Conservation (phyloP, 30 jellyfish, hydroid and myxozoan genomes). For the Chironex yamaguchii region DNA sequence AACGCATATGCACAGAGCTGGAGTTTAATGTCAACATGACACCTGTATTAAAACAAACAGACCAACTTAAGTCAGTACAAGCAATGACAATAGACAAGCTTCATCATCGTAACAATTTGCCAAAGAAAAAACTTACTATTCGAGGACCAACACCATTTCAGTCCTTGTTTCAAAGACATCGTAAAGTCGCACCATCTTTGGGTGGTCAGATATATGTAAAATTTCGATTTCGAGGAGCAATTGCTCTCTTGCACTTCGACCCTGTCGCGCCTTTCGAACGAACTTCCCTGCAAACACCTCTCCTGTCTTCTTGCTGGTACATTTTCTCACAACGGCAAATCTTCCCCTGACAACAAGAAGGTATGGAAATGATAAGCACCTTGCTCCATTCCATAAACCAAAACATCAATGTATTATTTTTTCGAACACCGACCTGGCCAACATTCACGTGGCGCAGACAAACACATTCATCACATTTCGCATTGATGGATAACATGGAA, state of each 20-base stretch:
- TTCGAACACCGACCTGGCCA: too few relatives aligned
- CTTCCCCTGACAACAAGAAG: constrained; percentile 79
- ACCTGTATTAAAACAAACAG: background rate
- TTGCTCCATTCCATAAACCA: too few relatives aligned
- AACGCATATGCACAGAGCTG: too few relatives aligned
- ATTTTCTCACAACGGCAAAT: constrained; percentile 96
- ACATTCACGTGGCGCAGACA: too few relatives aligned
- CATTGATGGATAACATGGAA: too few relatives aligned
- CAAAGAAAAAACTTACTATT: constrained; percentile 82
- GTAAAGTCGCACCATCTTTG: constrained; percentile 92
- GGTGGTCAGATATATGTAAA: constrained; percentile 83
- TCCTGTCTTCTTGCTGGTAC: constrained; percentile 80
- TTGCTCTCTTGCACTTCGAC: constrained; percentile 98
- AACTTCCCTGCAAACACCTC: constrained; percentile 93
- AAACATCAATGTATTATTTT: too few relatives aligned
- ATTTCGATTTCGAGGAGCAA: constrained; percentile 87
- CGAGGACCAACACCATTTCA: constrained; percentile 92
- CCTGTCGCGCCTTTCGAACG: constrained; percentile 92
- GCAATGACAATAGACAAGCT: too few relatives aligned
- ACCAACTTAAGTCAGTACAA: too few relatives aligned
- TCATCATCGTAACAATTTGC: background rate
- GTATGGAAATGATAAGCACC: background rate
- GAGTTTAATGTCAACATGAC: background rate
- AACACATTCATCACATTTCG: too few relatives aligned
- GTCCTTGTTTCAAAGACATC: constrained; percentile 96